These are phyloP conservation scores for Misgurnus mizolepis DNA, from an alignment of 2,113 vertebrate species.

Conservation along the genomic window DNA sequence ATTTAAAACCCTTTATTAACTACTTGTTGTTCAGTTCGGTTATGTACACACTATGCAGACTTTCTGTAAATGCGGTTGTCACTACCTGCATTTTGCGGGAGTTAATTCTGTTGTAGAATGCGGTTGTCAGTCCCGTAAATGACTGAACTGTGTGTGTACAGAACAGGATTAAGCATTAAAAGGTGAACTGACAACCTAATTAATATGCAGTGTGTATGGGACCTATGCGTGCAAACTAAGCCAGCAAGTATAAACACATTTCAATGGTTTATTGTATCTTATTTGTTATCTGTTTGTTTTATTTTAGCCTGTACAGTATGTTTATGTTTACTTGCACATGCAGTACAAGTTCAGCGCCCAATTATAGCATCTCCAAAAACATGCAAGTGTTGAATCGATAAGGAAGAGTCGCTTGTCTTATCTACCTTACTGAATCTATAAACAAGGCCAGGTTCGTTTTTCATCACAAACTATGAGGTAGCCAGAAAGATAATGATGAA, in stretches of 20 bases:
- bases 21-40: too few relatives aligned
- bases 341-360: background rate
- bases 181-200: too few relatives aligned
- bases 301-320: background rate
- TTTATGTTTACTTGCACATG: background rate
- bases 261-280: background rate
- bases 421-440: background rate
- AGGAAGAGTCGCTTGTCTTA: background rate
- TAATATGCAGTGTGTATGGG: too few relatives aligned
- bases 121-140: too few relatives aligned
- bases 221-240: background rate
- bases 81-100: too few relatives aligned
- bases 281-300: background rate
- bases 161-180: too few relatives aligned
- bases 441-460: background rate
- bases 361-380: background rate
- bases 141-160: too few relatives aligned
- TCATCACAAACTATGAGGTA: background rate
- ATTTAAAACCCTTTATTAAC: too few relatives aligned
- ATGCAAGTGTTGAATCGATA: background rate
- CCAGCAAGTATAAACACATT: background rate
- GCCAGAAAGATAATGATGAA: background rate
- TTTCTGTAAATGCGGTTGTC: too few relatives aligned
- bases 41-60: too few relatives aligned
- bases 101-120: too few relatives aligned